Conservation (phyloP, 2,888 invertebrate species). For the Drosophila pegasa region DNA sequence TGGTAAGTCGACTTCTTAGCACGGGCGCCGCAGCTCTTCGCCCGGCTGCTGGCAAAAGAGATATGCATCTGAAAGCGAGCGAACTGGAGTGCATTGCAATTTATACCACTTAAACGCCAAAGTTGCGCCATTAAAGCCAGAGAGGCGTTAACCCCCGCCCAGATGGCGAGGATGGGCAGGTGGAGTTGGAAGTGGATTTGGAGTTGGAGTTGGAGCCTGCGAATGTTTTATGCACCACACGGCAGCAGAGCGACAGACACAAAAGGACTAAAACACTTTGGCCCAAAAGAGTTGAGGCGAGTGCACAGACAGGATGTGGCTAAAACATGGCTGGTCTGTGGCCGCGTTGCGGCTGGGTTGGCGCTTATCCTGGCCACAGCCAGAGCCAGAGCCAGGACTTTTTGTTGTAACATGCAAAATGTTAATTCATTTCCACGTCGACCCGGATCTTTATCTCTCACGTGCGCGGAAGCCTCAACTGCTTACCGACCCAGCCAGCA, state of each 20-base stretch:
- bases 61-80: slow-evolving; percentile 58
- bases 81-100: slow-evolving; percentile 61
- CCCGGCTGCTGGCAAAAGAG: slow-evolving; percentile 19
- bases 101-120: slow-evolving; percentile 76
- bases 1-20: slow-evolving; percentile 17
- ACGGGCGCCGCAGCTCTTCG: neutral
- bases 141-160: slow-evolving; percentile 68
- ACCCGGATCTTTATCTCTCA: slow-evolving; percentile 69
- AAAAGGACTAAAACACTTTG: slow-evolving; percentile 45
- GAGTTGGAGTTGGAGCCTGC: slow-evolving; percentile 40
- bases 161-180: slow-evolving; percentile 6
- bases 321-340: slow-evolving; percentile 13
- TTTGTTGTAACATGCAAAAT: slow-evolving; percentile 70
- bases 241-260: slow-evolving; percentile 24
- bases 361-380: slow-evolving; percentile 53
- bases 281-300: slow-evolving; percentile 34
- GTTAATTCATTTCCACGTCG: slow-evolving; percentile 74
- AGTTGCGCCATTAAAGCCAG: slow-evolving; percentile 73
- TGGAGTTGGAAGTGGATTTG: slow-evolving; percentile 9
- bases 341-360: slow-evolving; percentile 26
- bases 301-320: slow-evolving; percentile 40
- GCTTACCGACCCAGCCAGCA: slow-evolving; percentile 1
- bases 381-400: slow-evolving; percentile 11
- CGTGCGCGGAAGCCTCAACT: slow-evolving; percentile 38
- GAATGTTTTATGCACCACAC: slow-evolving; percentile 64